Base-by-base conservation (phyloP, 2,888 invertebrate genomes). In the Dynastes tityus region DNA sequence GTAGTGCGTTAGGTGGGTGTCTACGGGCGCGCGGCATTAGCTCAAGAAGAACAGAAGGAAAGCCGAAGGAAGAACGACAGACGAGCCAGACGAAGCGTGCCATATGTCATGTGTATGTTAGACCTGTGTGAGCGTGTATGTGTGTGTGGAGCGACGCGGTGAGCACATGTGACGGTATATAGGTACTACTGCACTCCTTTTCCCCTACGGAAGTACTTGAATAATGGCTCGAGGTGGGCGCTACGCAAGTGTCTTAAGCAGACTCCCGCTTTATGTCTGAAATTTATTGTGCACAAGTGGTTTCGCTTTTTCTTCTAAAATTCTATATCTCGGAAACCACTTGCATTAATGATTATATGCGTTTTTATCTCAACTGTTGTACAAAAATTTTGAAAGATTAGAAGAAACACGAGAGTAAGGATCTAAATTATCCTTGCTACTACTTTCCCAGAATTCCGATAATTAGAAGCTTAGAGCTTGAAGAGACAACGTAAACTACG, bases 81-180 rank as follows among this genome's bases (percentile, higher is more conserved):
- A 79, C 67, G n/a, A 58, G 37, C 55, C 80, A 80, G 80, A 80
- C 78, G 80, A 74, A 82, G 81, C 80, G 82, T 82, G 82, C 82
- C 82, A 82, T 81, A 82, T 82, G 82, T 81, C 82, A 82, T 70
- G 67, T 76, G 77, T 77, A 22, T 58, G 55, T 76, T 79, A 77
- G 79, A 79, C 80, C 78, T 80, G 78, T 80, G 73, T 76, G 45
- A 45, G 45, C 45, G 45, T 58, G 55, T 37, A 37, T 37, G 4
- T 37, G 32, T 37, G 32, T 37, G 78, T 58, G 55, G 40, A 51
- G 49, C 51, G 49, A 27, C 51, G 29, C 68, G 68, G 78, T 58
- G 16, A 29, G 76, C 80, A 80, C 78, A 80, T 80, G 80, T 80
- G 71, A 63, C 51, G 55, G 22, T 58, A 58, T 68, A 51, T 68